Evolutionary conservation across 2,888 invertebrate genomes (phyloP), one percentile per base, ranked within the genome.

Genomic region (Antheraea yamamai): DNA sequence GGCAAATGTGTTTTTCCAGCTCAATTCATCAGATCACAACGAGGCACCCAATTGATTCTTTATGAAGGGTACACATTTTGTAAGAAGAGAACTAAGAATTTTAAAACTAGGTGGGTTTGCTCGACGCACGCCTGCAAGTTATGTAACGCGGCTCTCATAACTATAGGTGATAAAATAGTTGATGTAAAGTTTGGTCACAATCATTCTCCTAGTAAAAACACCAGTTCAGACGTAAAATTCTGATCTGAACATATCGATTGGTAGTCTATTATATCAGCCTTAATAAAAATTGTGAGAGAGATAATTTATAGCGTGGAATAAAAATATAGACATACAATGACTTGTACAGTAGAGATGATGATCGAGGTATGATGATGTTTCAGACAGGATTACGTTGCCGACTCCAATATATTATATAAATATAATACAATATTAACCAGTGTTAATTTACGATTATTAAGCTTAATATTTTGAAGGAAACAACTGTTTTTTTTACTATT

Each of bases 141-240:
- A 6, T 86, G 85, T 61, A 79, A 70, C 47, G 84, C 85, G 1
- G 76, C 75, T 8, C 23, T 84, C n/a, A 78, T 80, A 30, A 82
- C 82, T 4, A 58, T 79, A 7, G 64, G 39, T 2, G 77, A 79
- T n/a, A 55, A 74, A 10, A 78, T 84, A 12, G 68, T 84, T 14
- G 80, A 76, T 74, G 79, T 78, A 51, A 61, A 73, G 23, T 83
- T 84, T 73, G 74, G 76, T n/a, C 85, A 85, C 74, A 80, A 79
- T 10, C 85, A 83, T 74, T 76, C 68, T 14, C 35, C 74, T 12
- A 55, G 16, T 20, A 52, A n/a, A n/a, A 6, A n/a, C 8, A n/a
- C n/a, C 7, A 68, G 14, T 51, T 73, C n/a, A n/a, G 23, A 23
- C 20, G 14, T 6, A 35, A 58, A 20, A 58, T 58, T 58, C 7